phyloP scores from a whole-genome alignment of 2,888 invertebrate genomes.

The Ectobius pallidus region DNA sequence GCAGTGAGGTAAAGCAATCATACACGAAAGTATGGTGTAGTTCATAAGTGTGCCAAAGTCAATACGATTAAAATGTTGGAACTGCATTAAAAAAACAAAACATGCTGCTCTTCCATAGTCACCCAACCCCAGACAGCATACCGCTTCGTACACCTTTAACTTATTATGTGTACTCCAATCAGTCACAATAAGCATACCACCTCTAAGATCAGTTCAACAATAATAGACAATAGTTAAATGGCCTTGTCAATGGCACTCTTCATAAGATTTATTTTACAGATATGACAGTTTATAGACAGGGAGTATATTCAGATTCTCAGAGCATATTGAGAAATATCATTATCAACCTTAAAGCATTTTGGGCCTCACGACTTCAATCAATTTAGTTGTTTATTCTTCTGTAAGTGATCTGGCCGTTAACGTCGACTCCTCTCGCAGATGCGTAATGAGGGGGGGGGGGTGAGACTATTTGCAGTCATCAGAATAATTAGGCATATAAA shows the following conservation, averaged over 20 bases:
- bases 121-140: constrained; percentile 93
- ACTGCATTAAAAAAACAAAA: constrained; percentile 96
- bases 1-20: constrained; percentile 63
- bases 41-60: constrained; percentile 85
- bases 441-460: too few relatives aligned
- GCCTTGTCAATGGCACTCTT: constrained; percentile 62
- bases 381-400: too few relatives aligned
- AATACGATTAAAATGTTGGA: constrained; percentile 99
- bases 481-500: too few relatives aligned
- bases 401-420: too few relatives aligned
- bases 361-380: too few relatives aligned
- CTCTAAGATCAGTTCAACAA: too few relatives aligned
- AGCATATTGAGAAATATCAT: too few relatives aligned
- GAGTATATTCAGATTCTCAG: constrained; percentile 64
- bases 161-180: constrained; percentile 99
- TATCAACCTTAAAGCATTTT: too few relatives aligned
- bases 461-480: too few relatives aligned
- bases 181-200: constrained; percentile 59
- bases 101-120: constrained; percentile 95
- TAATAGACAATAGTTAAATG: constrained; percentile 48
- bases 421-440: too few relatives aligned
- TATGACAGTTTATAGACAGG: constrained; percentile 61
- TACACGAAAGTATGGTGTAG: constrained; percentile 63
- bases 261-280: constrained; percentile 59
- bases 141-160: constrained; percentile 95